Evolutionary conservation across 2,888 invertebrate species (phyloP).

Genomic region (Pachymerium ferrugineum): DNA sequence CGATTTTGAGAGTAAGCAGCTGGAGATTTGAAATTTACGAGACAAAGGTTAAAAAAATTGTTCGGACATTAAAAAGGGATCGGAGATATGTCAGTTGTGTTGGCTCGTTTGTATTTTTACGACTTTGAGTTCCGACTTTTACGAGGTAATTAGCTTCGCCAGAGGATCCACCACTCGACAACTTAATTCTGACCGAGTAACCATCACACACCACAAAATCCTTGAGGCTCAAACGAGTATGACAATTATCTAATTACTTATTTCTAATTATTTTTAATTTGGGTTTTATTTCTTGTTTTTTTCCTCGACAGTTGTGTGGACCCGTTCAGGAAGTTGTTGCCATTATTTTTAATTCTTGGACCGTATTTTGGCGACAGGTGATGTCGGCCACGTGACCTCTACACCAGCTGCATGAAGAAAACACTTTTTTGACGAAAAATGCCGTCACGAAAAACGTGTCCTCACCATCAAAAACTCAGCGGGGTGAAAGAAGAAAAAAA

Average conservation of each 20-base stretch:
- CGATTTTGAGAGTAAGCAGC: background rate
- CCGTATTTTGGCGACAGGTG: conserved; percentile 9
- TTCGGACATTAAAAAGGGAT: too few species aligned
- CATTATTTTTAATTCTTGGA: background rate
- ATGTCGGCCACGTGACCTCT: background rate
- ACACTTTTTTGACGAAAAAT: too few species aligned
- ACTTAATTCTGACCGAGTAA: background rate
- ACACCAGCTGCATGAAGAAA: background rate
- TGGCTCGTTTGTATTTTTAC: conserved; percentile 6
- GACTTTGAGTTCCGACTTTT: conserved; percentile 17
- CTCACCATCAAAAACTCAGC: background rate
- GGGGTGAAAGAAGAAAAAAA: background rate
- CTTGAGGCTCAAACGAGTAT: too few species aligned
- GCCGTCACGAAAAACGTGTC: too few species aligned
- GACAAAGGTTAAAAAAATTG: too few species aligned
- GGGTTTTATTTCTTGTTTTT: background rate
- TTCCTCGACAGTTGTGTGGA: background rate
- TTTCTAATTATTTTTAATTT: background rate
- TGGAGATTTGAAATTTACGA: conserved; percentile 5
- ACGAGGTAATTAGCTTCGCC: conserved; percentile 17
- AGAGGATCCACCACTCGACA: background rate
- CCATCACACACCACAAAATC: too few species aligned
- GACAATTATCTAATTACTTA: too few species aligned
- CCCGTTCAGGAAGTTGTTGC: background rate
- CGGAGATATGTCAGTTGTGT: too few species aligned